Evolutionary conservation across 2,113 vertebrate species (phyloP), one percentile per base, ranked within the genome.

Genomic region (Irena cyanogastra): DNA sequence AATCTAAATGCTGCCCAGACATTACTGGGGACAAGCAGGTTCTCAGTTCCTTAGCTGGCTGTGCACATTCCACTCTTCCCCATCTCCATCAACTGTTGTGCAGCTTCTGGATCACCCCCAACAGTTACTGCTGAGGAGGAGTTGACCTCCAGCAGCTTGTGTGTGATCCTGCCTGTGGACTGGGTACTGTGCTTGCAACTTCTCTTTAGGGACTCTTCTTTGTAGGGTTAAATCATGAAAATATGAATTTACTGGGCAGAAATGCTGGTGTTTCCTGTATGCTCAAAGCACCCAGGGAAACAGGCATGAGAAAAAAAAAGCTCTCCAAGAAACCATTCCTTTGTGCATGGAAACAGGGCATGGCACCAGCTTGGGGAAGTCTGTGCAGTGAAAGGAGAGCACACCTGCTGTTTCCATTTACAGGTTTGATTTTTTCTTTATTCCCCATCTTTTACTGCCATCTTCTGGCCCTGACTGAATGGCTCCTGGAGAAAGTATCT

Each of bases 241-340:
- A 35, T 3, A 22, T 2, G 8, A 33, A 37, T 35, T 47, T 54
- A 10, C 15, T 22, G 35, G 16, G 53, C n/a, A 54, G 47, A 13
- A 33, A 13, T 2, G 1, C 5, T 37, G 27, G 8, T 1, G 0
- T 72, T 85, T 42, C 47, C 13, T 14, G 4, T 4, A 1, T 6
- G 35, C 50, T 53, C 75, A 64, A 24, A 79, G 42, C 56, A 75
- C 16, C 33, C 41, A 47, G 39, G 16, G 45, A 31, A 37, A 77
- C 79, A 88, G 33, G n/a, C 24, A 7, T 0, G 19, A 90, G 20
- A 19, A 14, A 7, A 30, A 71, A 61, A 63, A 2, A 24, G 16
- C 42, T 84, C 35, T 82, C 13, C 71, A 50, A 35, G 53, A 82
- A 71, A 45, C 10, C 24, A 8, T 24, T 33, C n/a, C 42, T 49